Evolutionary conservation across 2,888 invertebrate species (phyloP).

Genomic region (Caenorhabditis panamensis): DNA sequence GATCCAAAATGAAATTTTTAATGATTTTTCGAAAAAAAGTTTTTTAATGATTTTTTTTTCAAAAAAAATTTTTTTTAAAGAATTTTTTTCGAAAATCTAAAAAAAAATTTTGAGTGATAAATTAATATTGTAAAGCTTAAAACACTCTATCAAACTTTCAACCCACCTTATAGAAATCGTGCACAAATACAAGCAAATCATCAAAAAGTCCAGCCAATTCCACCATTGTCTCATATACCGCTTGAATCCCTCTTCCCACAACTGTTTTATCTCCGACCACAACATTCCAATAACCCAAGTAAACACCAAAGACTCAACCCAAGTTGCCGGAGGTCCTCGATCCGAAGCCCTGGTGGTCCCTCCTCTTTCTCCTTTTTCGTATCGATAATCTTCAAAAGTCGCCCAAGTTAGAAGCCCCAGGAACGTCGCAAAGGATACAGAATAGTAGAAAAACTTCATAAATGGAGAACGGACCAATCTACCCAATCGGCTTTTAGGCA

Average conservation of each 20-base stretch:
- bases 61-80: no score
- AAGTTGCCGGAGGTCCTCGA: constrained; percentile 83
- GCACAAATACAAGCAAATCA: constrained; percentile 84
- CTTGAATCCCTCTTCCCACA: constrained; percentile 84
- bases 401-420: constrained; percentile 83
- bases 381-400: constrained; percentile 79
- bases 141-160: no score
- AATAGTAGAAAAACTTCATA: constrained; percentile 85
- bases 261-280: constrained; percentile 84
- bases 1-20: no score
- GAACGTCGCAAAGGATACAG: constrained; percentile 84
- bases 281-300: constrained; percentile 84
- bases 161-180: constrained; percentile 84
- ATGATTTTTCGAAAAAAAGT: no score
- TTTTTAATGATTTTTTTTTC: no score
- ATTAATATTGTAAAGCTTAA: no score
- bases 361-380: constrained; percentile 72
- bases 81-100: no score
- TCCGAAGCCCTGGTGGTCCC: constrained; percentile 78
- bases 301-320: constrained; percentile 84
- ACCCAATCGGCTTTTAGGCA: constrained; percentile 83
- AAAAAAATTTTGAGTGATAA: no score
- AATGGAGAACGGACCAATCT: constrained; percentile 84
- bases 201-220: constrained; percentile 85
- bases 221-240: constrained; percentile 84